phyloP scores from a whole-genome alignment of 35 echinoderm and acorn worm genomes.

The Anneissia japonica region DNA sequence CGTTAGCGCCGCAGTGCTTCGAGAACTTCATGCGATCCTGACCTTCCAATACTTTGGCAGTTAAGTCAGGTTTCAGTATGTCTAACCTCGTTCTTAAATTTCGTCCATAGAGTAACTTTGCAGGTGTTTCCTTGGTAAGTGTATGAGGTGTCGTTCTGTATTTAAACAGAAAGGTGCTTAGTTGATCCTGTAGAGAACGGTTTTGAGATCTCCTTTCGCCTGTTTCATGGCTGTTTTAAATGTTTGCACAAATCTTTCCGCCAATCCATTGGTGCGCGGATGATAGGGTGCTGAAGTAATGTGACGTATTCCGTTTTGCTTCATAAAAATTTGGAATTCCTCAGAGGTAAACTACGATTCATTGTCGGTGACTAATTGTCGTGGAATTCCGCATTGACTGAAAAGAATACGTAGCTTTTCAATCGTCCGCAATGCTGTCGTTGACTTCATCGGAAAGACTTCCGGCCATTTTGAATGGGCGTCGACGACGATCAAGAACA shows the following conservation, averaged over 20 bases:
- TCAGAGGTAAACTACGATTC: not conserved
- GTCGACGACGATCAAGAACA: conserved; percentile 32
- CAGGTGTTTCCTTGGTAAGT: conserved; percentile 3
- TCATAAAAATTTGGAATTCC: conserved; percentile 9
- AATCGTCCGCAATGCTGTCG: not conserved
- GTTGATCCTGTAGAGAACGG: not conserved
- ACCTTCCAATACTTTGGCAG: not conserved
- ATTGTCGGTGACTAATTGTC: conserved; percentile 4
- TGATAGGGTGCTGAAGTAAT: conserved; percentile 11
- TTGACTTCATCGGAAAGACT: conserved; percentile 1
- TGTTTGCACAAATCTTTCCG: conserved; percentile 27
- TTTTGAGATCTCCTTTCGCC: not conserved
- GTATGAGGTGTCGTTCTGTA: conserved; percentile 27
- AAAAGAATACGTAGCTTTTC: not conserved
- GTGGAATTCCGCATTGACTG: conserved; percentile 1
- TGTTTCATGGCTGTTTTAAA: conserved; percentile 24
- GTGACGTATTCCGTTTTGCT: conserved; percentile 8
- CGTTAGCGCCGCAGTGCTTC: not conserved
- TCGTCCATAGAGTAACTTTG: not conserved
- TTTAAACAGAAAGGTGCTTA: conserved; percentile 26
- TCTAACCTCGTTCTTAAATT: not conserved
- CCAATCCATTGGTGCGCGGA: conserved; percentile 25
- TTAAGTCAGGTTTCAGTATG: not conserved
- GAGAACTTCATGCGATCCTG: not conserved
- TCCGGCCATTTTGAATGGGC: conserved; percentile 6